These are phyloP conservation scores for Odontesthes bonariensis DNA, from an alignment of 2,113 vertebrate genomes.

Conservation along the genomic window DNA sequence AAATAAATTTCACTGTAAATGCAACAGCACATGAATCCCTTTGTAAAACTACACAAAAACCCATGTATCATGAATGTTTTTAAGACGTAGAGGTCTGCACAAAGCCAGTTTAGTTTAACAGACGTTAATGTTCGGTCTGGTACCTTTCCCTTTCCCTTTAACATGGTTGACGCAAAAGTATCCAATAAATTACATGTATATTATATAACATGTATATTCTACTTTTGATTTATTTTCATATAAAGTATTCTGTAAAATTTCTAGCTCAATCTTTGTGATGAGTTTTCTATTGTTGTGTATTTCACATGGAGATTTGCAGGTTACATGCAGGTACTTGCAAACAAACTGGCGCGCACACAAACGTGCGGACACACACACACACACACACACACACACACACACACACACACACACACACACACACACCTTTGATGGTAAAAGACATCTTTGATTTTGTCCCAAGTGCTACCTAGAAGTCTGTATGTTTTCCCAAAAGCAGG, in stretches of 20 bases:
- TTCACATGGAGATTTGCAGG: constrained; percentile 4
- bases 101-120: too few species aligned
- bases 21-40: too few species aligned
- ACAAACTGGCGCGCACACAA: neutral
- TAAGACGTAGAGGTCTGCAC: too few species aligned
- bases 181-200: too few species aligned
- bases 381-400: constrained; percentile 23
- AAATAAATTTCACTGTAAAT: too few species aligned
- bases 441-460: constrained; percentile 67
- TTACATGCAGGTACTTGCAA: neutral
- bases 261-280: neutral
- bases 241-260: neutral
- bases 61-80: too few species aligned
- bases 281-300: too few species aligned
- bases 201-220: too few species aligned
- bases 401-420: constrained; percentile 22
- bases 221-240: too few species aligned
- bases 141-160: too few species aligned
- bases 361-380: constrained; percentile 7
- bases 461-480: constrained; percentile 58
- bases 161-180: neutral
- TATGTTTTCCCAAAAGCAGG: constrained; percentile 81
- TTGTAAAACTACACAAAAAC: too few species aligned
- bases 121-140: too few species aligned
- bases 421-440: constrained; percentile 60